phyloP scores from a whole-genome alignment of 1,140 invertebrate species.

The Drosophila triauraria region DNA sequence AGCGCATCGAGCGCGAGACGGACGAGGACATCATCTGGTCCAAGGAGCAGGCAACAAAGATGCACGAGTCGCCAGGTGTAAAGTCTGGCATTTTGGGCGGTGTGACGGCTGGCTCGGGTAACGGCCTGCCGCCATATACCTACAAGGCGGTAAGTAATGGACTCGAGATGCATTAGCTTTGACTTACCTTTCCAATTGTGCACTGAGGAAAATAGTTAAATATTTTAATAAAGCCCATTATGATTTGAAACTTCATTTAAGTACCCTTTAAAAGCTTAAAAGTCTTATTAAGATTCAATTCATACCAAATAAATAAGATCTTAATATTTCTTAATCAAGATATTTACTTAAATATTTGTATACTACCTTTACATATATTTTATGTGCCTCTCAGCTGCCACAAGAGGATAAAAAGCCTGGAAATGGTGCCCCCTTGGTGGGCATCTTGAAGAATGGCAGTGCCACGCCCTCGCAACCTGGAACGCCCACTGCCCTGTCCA shows the following conservation, averaged over 20 bases:
- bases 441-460: slow-evolving; percentile 83
- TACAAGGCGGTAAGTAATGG: slow-evolving; percentile 84
- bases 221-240: background rate
- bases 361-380: background rate
- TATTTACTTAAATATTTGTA: background rate
- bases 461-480: slow-evolving; percentile 49
- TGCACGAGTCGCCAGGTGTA: slow-evolving; percentile 86
- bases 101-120: slow-evolving; percentile 19
- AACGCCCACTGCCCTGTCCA: slow-evolving; percentile 54
- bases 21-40: slow-evolving; percentile 89
- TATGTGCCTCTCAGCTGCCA: slow-evolving; percentile 64
- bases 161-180: slow-evolving; percentile 34
- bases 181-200: slow-evolving; percentile 15
- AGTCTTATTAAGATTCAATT: no score
- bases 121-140: slow-evolving; percentile 58
- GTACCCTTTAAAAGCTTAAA: background rate
- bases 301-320: background rate
- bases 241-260: background rate
- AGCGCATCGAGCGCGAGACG: slow-evolving; percentile 88
- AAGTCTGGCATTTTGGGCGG: slow-evolving; percentile 46
- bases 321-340: background rate
- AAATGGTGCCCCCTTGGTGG: slow-evolving; percentile 78
- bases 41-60: slow-evolving; percentile 88
- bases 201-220: background rate
- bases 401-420: slow-evolving; percentile 81